These are phyloP conservation scores for Rugalucina vietnamica DNA, from an alignment of 2,888 invertebrate genomes.

Conservation along the genomic window DNA sequence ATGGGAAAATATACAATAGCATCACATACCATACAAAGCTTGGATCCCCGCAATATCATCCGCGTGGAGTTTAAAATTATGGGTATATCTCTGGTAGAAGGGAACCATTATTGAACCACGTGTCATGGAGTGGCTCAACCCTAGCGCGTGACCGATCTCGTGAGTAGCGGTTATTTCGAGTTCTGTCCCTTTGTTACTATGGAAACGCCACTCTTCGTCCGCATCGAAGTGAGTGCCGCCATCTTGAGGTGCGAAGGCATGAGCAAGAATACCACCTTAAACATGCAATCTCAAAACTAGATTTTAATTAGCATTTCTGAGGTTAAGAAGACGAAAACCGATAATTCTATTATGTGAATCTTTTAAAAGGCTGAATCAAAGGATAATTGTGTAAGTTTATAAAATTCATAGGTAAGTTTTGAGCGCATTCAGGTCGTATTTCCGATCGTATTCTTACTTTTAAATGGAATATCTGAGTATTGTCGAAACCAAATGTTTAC, in stretches of 20 bases:
- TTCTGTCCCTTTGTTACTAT: slow-evolving; percentile 63
- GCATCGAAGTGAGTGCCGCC: slow-evolving; percentile 82
- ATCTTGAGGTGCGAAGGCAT: slow-evolving; percentile 80
- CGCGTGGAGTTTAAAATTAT: slow-evolving; percentile 69
- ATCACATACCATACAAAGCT: slow-evolving; percentile 75
- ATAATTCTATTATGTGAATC: too few relatives aligned
- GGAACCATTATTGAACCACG: slow-evolving; percentile 81
- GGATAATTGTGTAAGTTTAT: not conserved
- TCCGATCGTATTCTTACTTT: too few relatives aligned
- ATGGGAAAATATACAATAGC: not conserved
- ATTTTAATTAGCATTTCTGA: too few relatives aligned
- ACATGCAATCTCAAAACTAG: too few relatives aligned
- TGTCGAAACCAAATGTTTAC: too few relatives aligned
- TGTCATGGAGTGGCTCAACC: slow-evolving; percentile 79
- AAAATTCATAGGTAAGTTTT: too few relatives aligned
- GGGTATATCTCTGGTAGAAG: slow-evolving; percentile 72
- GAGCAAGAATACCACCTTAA: slow-evolving; percentile 76
- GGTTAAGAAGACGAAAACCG: too few relatives aligned
- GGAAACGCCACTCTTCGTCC: slow-evolving; percentile 79
- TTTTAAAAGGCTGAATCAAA: slow-evolving; percentile 7
- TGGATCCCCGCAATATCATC: slow-evolving; percentile 81
- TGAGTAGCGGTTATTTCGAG: slow-evolving; percentile 81
- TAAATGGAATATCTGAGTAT: too few relatives aligned
- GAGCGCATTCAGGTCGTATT: too few relatives aligned
- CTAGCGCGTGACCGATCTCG: slow-evolving; percentile 83